Evolutionary conservation across 2,797 vertebrate genomes (phyloP).

Genomic region (Okamejei kenojei): DNA sequence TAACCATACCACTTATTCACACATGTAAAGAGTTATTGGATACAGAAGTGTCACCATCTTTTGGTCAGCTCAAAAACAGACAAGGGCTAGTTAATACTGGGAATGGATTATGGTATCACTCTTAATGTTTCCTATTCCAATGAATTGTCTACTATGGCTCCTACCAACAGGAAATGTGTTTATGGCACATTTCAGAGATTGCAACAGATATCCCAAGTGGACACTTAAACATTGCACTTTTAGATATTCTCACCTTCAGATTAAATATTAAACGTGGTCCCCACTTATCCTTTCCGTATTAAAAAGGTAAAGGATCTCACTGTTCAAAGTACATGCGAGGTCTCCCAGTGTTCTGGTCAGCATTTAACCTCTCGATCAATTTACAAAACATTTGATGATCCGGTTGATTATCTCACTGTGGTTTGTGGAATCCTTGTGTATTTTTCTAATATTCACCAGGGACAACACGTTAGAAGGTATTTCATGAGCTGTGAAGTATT

Average conservation of each 20-base stretch:
- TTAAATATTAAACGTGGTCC: background rate
- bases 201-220: background rate
- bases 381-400: background rate
- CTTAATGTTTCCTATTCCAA: background rate
- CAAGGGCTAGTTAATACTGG: background rate
- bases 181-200: background rate
- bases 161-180: background rate
- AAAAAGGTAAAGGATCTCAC: background rate
- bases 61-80: background rate
- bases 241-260: background rate
- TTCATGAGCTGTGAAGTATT: background rate
- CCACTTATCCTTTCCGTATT: background rate
- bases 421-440: background rate
- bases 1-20: background rate
- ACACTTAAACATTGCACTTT: background rate
- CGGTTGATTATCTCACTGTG: background rate
- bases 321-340: background rate
- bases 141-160: background rate
- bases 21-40: background rate
- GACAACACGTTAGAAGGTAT: background rate
- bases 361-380: background rate
- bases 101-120: background rate
- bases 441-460: background rate
- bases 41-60: constrained; percentile 10
- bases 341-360: background rate